These are phyloP conservation scores for Takifugu ocellatus DNA, from an alignment of 2,797 vertebrate genomes.

Conservation along the genomic window DNA sequence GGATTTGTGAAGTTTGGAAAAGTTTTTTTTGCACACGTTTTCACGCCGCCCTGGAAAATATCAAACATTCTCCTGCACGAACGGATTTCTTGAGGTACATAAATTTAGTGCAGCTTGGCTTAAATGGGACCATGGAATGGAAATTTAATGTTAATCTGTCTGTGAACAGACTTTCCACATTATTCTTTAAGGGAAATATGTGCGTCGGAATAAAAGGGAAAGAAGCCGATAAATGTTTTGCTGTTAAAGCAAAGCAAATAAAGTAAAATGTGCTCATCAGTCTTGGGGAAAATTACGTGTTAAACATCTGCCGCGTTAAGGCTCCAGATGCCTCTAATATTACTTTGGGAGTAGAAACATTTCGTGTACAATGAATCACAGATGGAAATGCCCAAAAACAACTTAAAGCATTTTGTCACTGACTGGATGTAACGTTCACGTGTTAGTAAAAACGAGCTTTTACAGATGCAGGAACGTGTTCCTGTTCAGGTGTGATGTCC, in stretches of 20 bases:
- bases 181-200: neutral
- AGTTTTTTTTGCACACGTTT: neutral
- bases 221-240: too few species aligned
- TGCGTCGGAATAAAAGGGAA: too few species aligned
- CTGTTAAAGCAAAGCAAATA: neutral
- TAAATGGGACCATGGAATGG: neutral
- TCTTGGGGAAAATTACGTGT: slow-evolving; percentile 2
- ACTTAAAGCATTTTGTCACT: neutral
- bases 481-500: slow-evolving; percentile 6
- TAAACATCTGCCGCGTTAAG: slow-evolving; percentile 43
- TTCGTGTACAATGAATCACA: slow-evolving; percentile 31
- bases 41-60: neutral
- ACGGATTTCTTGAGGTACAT: neutral
- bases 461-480: too few species aligned
- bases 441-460: too few species aligned
- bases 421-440: neutral
- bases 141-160: neutral
- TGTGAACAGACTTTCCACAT: neutral
- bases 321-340: slow-evolving; percentile 11
- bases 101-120: neutral
- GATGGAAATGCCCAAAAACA: slow-evolving; percentile 1
- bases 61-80: neutral
- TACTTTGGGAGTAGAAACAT: slow-evolving; percentile 8
- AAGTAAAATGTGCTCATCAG: neutral
- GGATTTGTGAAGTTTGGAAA: neutral